phyloP scores from a whole-genome alignment of 2,113 vertebrate genomes.

The Acrocephalus arundinaceus region DNA sequence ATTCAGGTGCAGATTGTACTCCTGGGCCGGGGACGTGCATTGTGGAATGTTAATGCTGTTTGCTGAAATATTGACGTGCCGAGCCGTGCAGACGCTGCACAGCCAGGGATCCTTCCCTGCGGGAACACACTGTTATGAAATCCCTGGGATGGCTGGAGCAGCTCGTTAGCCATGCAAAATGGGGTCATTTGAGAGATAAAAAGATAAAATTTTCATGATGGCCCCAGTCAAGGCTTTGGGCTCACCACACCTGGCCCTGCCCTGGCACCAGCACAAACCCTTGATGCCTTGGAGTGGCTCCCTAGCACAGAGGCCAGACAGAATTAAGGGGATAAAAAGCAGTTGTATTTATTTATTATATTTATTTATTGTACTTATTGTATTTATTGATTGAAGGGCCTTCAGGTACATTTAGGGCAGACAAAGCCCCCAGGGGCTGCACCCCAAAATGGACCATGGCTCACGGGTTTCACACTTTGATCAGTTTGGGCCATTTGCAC shows the following conservation, averaged over 20 bases:
- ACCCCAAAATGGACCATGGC: background rate
- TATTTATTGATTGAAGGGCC: background rate
- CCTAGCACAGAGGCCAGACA: background rate
- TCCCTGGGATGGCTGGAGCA: background rate
- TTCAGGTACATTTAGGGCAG: background rate
- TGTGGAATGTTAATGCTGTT: conserved; percentile 25
- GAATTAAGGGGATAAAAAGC: background rate
- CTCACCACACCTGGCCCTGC: background rate
- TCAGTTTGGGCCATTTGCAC: too few relatives aligned
- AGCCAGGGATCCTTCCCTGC: background rate
- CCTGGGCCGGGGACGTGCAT: background rate
- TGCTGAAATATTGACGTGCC: background rate
- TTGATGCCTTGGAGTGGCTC: background rate
- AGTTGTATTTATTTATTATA: background rate
- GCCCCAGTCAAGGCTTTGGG: background rate
- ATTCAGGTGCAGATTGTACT: background rate
- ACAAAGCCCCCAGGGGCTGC: background rate
- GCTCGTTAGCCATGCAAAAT: background rate
- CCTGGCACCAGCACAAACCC: background rate
- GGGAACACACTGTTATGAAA: background rate
- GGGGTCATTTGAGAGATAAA: background rate
- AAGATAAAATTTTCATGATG: background rate
- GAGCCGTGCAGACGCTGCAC: background rate
- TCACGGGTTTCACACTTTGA: background rate
- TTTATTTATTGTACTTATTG: too few relatives aligned